phyloP scores from a whole-genome alignment of 2,113 vertebrate genomes.

The Geothlypis trichas region DNA sequence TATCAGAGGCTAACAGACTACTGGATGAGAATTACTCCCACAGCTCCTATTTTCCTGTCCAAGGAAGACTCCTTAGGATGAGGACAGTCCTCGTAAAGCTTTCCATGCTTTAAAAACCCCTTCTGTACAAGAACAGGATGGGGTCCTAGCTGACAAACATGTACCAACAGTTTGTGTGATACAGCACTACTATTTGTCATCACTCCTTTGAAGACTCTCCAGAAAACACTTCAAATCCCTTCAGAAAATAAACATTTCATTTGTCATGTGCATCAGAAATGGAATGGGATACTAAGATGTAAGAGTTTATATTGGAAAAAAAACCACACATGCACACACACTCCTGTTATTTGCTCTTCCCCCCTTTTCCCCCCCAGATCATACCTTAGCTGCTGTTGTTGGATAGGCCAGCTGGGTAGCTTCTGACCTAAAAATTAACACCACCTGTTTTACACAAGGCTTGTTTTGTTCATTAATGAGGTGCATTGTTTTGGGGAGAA shows the following conservation, averaged over 20 bases:
- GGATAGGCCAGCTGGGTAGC: background rate
- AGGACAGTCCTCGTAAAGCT: background rate
- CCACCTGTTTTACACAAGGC: background rate
- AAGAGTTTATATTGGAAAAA: background rate
- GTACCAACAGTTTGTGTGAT: background rate
- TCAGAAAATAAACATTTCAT: background rate
- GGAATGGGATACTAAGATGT: background rate
- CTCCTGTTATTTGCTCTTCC: background rate
- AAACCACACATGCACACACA: background rate
- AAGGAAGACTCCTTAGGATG: background rate
- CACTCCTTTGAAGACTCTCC: background rate
- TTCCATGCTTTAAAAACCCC: background rate
- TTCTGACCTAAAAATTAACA: conserved; percentile 9
- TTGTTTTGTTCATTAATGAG: background rate
- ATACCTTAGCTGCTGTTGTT: background rate
- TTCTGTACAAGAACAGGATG: background rate
- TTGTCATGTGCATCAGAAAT: background rate
- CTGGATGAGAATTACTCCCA: background rate
- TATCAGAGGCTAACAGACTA: background rate
- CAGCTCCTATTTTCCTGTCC: background rate
- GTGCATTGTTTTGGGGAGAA: background rate
- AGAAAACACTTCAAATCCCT: background rate
- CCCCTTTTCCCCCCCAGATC: background rate
- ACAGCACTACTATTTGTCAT: background rate
- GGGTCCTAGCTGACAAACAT: background rate